A percentile compares a stretch with the other conserved stretches of the same genome.
Conservation (phyloP, 2,113 vertebrate genomes). For the Grus americana region DNA sequence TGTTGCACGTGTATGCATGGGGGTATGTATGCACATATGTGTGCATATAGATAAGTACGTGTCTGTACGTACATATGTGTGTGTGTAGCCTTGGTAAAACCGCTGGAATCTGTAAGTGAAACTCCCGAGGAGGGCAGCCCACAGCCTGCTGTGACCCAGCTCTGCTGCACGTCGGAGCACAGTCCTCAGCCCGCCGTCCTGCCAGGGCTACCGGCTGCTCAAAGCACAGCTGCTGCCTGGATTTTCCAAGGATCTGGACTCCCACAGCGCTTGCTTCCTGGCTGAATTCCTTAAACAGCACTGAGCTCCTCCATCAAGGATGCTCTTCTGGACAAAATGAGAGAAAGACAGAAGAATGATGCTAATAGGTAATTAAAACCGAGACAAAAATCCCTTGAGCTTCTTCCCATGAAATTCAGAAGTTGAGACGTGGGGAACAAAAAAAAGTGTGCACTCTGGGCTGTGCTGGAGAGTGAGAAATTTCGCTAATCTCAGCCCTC, state of each 20-base stretch:
- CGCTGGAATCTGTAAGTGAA: not conserved
- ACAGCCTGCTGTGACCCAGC: not conserved
- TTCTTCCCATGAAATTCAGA: not conserved
- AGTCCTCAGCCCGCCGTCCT: not conserved
- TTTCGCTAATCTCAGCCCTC: not conserved
- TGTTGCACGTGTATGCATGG: fast-evolving
- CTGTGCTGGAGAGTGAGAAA: not conserved
- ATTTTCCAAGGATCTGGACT: not conserved
- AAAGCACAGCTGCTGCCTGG: not conserved
- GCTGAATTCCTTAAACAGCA: not conserved
- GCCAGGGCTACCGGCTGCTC: not conserved
- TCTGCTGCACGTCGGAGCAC: not conserved
- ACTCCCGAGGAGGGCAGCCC: not conserved
- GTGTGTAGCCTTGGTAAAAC: not conserved
- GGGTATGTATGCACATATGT: not conserved
- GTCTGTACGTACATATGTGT: fast-evolving
- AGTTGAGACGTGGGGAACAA: not conserved
- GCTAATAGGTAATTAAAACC: not conserved
- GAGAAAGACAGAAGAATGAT: not conserved
- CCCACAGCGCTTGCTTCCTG: fast-evolving
- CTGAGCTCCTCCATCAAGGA: not conserved
- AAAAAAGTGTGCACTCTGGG: not conserved
- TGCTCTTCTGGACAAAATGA: not conserved
- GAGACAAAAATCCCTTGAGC: not conserved
- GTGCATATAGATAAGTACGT: not conserved